Evolutionary conservation across 23 tunicate species (phyloP), one percentile per base, ranked within the genome.

Genomic region (Phallusia fumigata): DNA sequence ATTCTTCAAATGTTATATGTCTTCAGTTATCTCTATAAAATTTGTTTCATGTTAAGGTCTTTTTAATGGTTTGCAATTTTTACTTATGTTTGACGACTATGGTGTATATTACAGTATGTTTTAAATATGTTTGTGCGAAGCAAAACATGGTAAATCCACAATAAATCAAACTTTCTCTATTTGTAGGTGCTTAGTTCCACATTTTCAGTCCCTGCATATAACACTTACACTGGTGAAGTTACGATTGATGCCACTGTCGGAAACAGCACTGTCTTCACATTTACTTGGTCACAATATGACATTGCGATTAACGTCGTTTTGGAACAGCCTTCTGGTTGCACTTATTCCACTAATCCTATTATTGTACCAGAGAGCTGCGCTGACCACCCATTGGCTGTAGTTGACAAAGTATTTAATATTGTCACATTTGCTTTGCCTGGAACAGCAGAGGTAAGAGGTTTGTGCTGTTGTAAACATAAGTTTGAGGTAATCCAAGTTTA

Each of bases 201-300:
- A 1, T 86, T 86, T 77, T 35, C 34, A 0, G 88, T 91, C 16
- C 52, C 52, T 44, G 69, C 81, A 73, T 73, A 79, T 80, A 19
- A 52, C 19, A 79, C 79, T 19, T 24, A 85, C 72, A 86, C 84
- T 0, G 96, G 91, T 52, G 35, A 31, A 16, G 88, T 91, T 19
- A 36, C 69, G 47, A 79, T 91, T 32, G 96, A 91, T 69, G 30
- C 76, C 31, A 86, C 96, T 18, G 85, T 91, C 33, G 96, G 96
- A 26, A 91, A 87, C 81, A 73, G 74, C 69, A 91, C 96, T 15
- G 83, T 91, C 65, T 91, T 91, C 72, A 50, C 88, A 12, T 91
- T 91, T 34, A 44, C 96, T n/a, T 91, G 90, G 90, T 83, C 90
- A 0, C 87, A 83, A 53, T 86, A 82, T 35, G 78, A 76, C 22